These are phyloP conservation scores for Thunnus albacares DNA, from an alignment of 2,797 vertebrate genomes.

Conservation along the genomic window DNA sequence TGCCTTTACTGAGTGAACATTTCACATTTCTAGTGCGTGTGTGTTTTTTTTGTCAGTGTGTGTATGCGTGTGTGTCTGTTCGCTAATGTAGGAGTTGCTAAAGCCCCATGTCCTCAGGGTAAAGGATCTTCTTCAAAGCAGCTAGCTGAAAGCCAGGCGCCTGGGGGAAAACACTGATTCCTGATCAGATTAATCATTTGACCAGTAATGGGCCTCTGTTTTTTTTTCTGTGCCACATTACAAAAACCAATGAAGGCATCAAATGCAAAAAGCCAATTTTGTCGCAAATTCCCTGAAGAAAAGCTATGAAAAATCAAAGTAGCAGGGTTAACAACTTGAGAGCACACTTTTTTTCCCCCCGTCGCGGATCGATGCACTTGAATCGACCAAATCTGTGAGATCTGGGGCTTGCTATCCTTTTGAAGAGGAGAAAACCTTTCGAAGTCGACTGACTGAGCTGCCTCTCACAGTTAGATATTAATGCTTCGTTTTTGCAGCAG, in stretches of 20 bases:
- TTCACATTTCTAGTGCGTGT: constrained; percentile 30
- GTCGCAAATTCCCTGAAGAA: constrained; percentile 71
- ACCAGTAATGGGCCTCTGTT: constrained; percentile 76
- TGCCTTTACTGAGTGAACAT: constrained; percentile 39
- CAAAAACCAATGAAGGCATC: constrained; percentile 71
- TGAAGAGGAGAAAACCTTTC: constrained; percentile 86
- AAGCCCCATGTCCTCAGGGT: constrained; percentile 84
- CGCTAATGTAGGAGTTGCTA: constrained; percentile 78
- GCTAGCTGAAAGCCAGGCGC: constrained; percentile 79
- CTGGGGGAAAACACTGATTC: constrained; percentile 81
- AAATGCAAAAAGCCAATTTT: constrained; percentile 72
- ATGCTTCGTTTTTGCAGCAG: constrained; percentile 81
- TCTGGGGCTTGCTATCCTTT: constrained; percentile 84
- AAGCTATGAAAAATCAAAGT: constrained; percentile 75
- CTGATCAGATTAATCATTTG: constrained; percentile 84
- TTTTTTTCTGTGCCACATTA: constrained; percentile 68
- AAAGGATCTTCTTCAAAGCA: constrained; percentile 89
- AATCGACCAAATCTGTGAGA: constrained; percentile 85
- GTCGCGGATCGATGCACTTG: constrained; percentile 80
- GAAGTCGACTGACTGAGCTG: constrained; percentile 78
- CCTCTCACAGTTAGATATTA: constrained; percentile 83
- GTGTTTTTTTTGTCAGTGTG: constrained; percentile 2
- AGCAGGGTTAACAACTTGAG: constrained; percentile 75
- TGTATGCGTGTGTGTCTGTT: constrained; percentile 51
- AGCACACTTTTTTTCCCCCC: constrained; percentile 56